These are phyloP conservation scores for Suncus etruscus DNA, from an alignment of 2,113 vertebrate genomes.

Conservation along the genomic window DNA sequence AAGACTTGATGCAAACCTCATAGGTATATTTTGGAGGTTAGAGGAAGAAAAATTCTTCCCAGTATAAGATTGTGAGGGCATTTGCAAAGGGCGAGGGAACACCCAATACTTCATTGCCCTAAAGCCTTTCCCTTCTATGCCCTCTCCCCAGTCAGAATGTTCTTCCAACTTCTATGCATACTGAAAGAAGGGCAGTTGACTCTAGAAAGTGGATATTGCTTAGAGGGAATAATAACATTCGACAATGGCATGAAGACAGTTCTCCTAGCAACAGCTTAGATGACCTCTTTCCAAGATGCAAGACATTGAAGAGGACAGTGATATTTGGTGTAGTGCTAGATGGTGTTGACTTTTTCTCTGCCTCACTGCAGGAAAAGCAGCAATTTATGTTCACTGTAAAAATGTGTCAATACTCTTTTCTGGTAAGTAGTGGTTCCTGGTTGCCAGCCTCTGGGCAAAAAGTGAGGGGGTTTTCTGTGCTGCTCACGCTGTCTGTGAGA, in stretches of 20 bases:
- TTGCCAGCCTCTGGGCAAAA: conserved; percentile 7
- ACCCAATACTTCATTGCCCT: not conserved
- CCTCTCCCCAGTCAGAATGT: not conserved
- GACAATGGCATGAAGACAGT: not conserved
- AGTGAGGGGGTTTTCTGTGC: not conserved
- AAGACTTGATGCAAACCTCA: not conserved
- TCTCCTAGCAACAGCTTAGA: not conserved
- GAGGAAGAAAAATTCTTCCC: not conserved
- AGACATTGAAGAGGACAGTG: not conserved
- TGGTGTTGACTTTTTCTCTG: not conserved
- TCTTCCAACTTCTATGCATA: not conserved
- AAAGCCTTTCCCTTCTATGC: not conserved
- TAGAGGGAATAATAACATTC: not conserved
- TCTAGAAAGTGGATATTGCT: too few species aligned
- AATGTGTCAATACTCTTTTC: conserved; percentile 13
- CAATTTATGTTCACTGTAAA: not conserved
- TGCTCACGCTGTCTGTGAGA: not conserved
- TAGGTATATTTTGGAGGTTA: not conserved
- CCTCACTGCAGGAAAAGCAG: not conserved
- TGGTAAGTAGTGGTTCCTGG: not conserved
- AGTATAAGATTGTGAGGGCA: not conserved
- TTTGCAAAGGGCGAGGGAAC: not conserved
- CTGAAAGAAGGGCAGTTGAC: not conserved
- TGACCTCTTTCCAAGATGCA: not conserved
- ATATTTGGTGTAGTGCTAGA: too few species aligned